A percentile compares a stretch with the other conserved stretches of the same genome.
These are phyloP conservation scores for Collichthys lucidus DNA, from an alignment of 2,113 vertebrate genomes.

Conservation along the genomic window DNA sequence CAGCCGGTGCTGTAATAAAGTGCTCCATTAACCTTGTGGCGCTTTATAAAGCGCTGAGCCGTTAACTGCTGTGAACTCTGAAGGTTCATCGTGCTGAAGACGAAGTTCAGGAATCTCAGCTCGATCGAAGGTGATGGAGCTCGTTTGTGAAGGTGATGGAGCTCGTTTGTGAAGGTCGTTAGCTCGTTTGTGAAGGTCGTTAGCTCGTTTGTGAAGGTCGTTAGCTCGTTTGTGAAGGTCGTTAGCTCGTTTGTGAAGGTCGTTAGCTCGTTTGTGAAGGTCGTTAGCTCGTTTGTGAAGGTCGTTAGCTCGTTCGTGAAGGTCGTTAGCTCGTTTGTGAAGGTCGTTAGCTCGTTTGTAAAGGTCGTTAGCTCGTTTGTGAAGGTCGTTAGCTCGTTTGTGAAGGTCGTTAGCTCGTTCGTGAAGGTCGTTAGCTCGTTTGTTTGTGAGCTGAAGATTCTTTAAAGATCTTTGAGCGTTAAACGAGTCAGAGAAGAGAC, in stretches of 20 bases:
- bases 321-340: no score
- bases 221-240: background rate
- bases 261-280: no score
- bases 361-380: no score
- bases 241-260: no score
- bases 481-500: no score
- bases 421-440: background rate
- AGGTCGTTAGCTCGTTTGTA: no score
- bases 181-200: no score
- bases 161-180: background rate
- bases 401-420: no score
- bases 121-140: background rate
- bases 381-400: background rate
- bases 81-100: constrained; percentile 4
- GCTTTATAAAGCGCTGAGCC: constrained; percentile 23
- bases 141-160: no score
- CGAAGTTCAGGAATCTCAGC: background rate
- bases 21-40: constrained; percentile 41
- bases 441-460: background rate
- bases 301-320: no score
- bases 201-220: no score
- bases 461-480: background rate
- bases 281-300: background rate
- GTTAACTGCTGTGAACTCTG: constrained; percentile 22
- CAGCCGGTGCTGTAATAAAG: constrained; percentile 45